A percentile compares a stretch with the other conserved stretches of the same genome.
Conservation (phyloP, 1,140 invertebrate genomes). For the Palaemon carinicauda region DNA sequence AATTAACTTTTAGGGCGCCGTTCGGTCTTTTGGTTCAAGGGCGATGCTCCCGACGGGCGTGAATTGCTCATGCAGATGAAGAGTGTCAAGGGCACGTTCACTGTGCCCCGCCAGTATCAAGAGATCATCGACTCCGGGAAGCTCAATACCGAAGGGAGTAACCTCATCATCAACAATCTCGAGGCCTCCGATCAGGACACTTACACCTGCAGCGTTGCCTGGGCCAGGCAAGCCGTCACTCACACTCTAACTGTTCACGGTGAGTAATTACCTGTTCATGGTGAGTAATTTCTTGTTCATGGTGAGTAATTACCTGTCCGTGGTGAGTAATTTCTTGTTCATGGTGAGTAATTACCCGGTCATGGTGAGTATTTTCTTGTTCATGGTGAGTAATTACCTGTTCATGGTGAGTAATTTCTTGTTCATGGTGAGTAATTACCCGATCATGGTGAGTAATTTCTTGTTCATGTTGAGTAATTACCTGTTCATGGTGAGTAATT, state of each 20-base stretch:
- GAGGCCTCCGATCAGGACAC: not conserved
- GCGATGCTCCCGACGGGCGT: not conserved
- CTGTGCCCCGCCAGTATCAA: not conserved
- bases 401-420: too few species aligned
- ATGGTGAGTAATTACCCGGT: too few species aligned
- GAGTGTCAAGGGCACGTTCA: not conserved
- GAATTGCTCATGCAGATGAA: conserved; percentile 16
- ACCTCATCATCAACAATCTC: conserved; percentile 30
- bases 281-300: too few species aligned
- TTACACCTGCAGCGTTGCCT: conserved; percentile 20
- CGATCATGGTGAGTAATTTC: too few species aligned
- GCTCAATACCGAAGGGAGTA: not conserved
- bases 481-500: too few species aligned
- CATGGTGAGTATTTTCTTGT: too few species aligned
- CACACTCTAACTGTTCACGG: conserved; percentile 22
- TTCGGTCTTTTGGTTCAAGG: conserved; percentile 27
- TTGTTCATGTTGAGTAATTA: too few species aligned
- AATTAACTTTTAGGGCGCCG: not conserved
- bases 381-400: too few species aligned
- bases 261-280: too few species aligned
- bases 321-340: too few species aligned
- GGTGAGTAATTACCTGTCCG: too few species aligned
- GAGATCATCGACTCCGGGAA: not conserved
- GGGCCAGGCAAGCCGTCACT: conserved; percentile 10
- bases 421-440: too few species aligned